Conservation (phyloP, 2,797 vertebrate genomes). For the Gymnocypris eckloni region DNA sequence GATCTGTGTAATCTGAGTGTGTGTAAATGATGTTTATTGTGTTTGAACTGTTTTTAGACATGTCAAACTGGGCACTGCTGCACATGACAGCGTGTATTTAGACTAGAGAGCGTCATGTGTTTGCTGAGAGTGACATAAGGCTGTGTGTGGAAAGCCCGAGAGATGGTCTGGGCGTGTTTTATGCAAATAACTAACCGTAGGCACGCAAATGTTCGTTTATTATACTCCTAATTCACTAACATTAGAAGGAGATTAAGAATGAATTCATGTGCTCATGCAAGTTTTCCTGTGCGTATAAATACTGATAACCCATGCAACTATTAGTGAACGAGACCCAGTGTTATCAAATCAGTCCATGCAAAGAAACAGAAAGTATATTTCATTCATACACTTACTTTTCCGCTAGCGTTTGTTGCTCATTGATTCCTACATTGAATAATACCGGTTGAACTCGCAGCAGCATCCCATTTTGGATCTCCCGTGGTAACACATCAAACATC, state of each 20-base stretch:
- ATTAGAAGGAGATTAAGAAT: background rate
- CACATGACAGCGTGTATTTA: background rate
- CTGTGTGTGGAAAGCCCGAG: too few species aligned
- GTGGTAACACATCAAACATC: conserved; percentile 91
- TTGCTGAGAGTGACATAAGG: background rate
- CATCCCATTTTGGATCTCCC: conserved; percentile 99
- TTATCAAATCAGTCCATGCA: background rate
- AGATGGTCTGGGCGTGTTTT: too few species aligned
- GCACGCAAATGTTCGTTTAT: background rate
- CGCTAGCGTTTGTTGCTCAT: conserved; percentile 97
- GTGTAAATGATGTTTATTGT: background rate
- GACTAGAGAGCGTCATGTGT: background rate
- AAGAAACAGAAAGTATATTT: background rate
- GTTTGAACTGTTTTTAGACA: background rate
- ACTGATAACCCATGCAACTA: background rate
- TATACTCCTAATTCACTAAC: background rate
- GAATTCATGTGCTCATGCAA: background rate
- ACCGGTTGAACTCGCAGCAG: conserved; percentile 95
- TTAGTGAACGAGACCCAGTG: background rate
- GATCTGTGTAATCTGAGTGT: background rate
- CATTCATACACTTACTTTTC: conserved; percentile 85
- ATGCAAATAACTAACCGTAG: too few species aligned
- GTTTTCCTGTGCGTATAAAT: background rate
- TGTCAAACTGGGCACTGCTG: background rate
- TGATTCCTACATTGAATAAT: conserved; percentile 97